Conservation (phyloP, 2,797 vertebrate genomes). For the Vipera latastei region DNA sequence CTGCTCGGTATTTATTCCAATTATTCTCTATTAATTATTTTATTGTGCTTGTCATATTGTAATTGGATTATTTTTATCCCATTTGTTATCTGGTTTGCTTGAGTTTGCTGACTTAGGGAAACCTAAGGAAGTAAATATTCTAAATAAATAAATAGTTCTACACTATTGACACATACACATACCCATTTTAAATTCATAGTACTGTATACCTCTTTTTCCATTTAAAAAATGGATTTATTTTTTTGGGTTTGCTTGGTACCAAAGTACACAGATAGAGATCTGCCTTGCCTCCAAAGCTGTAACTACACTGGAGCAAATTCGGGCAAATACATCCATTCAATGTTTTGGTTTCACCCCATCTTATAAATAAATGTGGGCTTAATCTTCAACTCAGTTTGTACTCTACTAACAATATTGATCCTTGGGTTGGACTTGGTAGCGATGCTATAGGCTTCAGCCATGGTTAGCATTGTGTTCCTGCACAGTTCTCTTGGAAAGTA, state of each 20-base stretch:
- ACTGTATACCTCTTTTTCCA: not conserved
- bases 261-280: not conserved
- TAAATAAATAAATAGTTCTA: not conserved
- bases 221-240: not conserved
- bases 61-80: not conserved
- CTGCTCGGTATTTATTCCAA: not conserved
- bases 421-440: not conserved
- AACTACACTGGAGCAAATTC: not conserved
- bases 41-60: not conserved
- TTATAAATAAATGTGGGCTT: not conserved
- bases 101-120: not conserved
- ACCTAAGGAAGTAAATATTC: not conserved
- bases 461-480: not conserved
- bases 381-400: not conserved
- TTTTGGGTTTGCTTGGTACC: not conserved
- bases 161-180: not conserved
- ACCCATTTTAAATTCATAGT: not conserved
- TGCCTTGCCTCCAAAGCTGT: not conserved
- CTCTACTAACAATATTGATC: not conserved
- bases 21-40: not conserved
- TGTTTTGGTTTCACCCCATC: not conserved
- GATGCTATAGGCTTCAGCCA: not conserved
- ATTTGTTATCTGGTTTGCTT: not conserved
- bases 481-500: not conserved
- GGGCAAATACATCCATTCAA: not conserved